phyloP scores from a whole-genome alignment of 2,888 invertebrate genomes.

The Limenitis camilla region DNA sequence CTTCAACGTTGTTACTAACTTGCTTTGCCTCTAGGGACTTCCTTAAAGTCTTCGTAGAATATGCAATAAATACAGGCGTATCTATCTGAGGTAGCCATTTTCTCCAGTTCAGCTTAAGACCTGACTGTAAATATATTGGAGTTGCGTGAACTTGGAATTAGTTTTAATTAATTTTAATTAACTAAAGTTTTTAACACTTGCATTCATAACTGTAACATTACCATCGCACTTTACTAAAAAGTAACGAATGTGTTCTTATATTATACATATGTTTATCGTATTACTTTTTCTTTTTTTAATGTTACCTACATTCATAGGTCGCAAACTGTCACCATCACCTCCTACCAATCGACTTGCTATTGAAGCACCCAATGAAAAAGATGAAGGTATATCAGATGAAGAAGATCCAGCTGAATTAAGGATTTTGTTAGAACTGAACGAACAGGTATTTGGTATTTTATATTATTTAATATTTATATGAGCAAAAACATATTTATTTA shows the following conservation, averaged over 20 bases:
- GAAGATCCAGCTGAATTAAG: slow-evolving; percentile 89
- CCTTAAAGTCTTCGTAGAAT: slow-evolving; percentile 31
- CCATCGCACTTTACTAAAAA: slow-evolving; percentile 21
- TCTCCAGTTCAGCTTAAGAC: slow-evolving; percentile 54
- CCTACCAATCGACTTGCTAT: slow-evolving; percentile 78
- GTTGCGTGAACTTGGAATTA: slow-evolving; percentile 10
- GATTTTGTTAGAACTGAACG: slow-evolving; percentile 89
- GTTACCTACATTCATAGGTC: slow-evolving; percentile 59
- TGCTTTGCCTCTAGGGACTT: slow-evolving; percentile 38
- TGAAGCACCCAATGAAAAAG: slow-evolving; percentile 79
- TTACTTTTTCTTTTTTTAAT: slow-evolving; percentile 17
- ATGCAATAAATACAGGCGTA: slow-evolving; percentile 43
- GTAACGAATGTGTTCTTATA: slow-evolving; percentile 25
- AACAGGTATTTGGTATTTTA: slow-evolving; percentile 79
- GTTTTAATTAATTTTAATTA: slow-evolving; percentile 3
- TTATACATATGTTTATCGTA: slow-evolving; percentile 9
- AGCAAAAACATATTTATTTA: not conserved
- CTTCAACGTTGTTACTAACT: slow-evolving; percentile 55
- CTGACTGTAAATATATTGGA: slow-evolving; percentile 16
- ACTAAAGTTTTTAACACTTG: slow-evolving; percentile 11
- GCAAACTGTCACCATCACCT: slow-evolving; percentile 80
- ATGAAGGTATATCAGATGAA: slow-evolving; percentile 83
- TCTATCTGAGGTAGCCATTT: slow-evolving; percentile 71
- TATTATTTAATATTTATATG: too few species aligned
- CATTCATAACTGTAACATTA: slow-evolving; percentile 18